Evolutionary conservation across 2,888 invertebrate genomes (phyloP), one percentile per base, ranked within the genome.

Genomic region (Charanyca ferruginea): DNA sequence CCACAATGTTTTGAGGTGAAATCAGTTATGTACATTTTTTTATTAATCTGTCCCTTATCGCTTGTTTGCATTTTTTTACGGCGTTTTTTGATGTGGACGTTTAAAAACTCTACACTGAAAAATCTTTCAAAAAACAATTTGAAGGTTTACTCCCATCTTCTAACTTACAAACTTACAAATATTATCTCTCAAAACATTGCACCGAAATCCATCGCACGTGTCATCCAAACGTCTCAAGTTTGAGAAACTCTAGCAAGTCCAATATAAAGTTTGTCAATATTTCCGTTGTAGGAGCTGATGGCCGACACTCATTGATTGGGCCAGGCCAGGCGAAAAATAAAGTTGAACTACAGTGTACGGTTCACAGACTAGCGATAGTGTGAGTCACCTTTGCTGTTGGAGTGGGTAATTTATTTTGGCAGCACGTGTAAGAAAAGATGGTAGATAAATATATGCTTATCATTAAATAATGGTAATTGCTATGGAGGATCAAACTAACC

Each of bases 261-360:
- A 90, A 91, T 91, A 93, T 86, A 92, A 93, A 93, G 90, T 93
- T 93, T 91, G 91, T 92, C 92, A 92, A 93, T 92, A 93, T 91
- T 92, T 92, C 87, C 90, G 89, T 85, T 86, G 83, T 88, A 81
- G 83, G 84, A 83, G 73, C 85, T 87, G 89, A 90, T 88, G 85
- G 79, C 80, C 87, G 88, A 88, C 90, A 86, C 89, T 89, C 91
- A 89, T 91, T 93, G 93, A 93, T 93, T 92, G 91, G 90, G 84
- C 86, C 81, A 87, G 85, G 74, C 90, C 89, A 83, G 73, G 89
- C 91, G 90, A 85, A 87, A 92, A 91, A 92, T 91, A 92, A 92
- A 92, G 87, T 93, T 91, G 77, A 76, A 55, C 83, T 84, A 85
- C 81, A 81, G 81, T 82, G 75, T 75, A 77, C 73, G 69, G 61